Evolutionary conservation across 2,113 vertebrate genomes (phyloP).

Genomic region (Lagopus muta): DNA sequence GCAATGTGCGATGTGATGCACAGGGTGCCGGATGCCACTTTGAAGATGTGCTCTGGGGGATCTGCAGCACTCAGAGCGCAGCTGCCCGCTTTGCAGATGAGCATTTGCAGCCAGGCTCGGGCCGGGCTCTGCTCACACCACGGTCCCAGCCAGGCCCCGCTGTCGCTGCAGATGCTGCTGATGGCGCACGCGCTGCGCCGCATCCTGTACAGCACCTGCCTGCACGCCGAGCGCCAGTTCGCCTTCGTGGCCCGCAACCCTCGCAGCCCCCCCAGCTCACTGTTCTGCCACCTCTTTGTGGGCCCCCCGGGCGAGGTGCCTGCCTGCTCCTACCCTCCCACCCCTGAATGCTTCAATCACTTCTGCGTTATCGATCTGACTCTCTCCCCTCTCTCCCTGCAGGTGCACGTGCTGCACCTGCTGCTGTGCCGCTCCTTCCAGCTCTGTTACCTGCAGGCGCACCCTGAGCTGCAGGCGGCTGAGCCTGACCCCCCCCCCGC

Average conservation of each 20-base stretch:
- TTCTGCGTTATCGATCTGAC: not conserved
- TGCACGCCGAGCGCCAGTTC: slow-evolving; percentile 83
- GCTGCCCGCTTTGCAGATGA: not conserved
- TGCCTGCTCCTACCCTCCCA: fast-evolving
- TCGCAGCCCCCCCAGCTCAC: slow-evolving; percentile 71
- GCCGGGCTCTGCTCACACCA: too few relatives aligned
- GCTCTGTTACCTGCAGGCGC: slow-evolving; percentile 85
- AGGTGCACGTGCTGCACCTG: slow-evolving; percentile 92
- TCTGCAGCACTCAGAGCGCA: not conserved
- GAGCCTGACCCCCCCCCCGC: not conserved
- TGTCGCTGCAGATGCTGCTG: slow-evolving; percentile 82
- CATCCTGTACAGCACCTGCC: slow-evolving; percentile 88
- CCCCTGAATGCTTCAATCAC: too few relatives aligned
- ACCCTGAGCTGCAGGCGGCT: slow-evolving; percentile 83
- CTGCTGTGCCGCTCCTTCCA: slow-evolving; percentile 96
- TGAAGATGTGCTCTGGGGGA: not conserved
- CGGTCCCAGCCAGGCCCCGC: not conserved
- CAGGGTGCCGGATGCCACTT: not conserved
- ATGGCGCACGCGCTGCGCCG: slow-evolving; percentile 93
- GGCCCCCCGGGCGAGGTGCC: slow-evolving; percentile 78
- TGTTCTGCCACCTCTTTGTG: slow-evolving; percentile 94
- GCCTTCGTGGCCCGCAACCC: slow-evolving; percentile 94
- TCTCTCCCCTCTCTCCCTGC: not conserved
- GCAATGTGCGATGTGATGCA: too few relatives aligned
- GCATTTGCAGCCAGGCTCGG: not conserved